Evolutionary conservation across 2,797 vertebrate genomes (phyloP).

Genomic region (Propithecus deckenii): DNA sequence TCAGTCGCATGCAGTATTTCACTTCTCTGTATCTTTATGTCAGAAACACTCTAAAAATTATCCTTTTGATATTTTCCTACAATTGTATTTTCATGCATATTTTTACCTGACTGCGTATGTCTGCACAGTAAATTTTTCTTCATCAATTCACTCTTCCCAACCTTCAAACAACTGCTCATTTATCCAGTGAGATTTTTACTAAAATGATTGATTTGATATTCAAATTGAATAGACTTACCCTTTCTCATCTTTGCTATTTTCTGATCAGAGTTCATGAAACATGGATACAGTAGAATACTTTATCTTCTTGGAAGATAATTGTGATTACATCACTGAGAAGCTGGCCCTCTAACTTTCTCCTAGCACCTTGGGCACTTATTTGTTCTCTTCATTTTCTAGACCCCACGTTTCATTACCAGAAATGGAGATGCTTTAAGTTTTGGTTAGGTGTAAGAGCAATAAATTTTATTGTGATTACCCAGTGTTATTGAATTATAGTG

Average conservation of each 20-base stretch:
- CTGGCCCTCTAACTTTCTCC: background rate
- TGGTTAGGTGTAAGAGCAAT: background rate
- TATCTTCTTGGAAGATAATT: background rate
- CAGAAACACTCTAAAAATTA: conserved; percentile 27
- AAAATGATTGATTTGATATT: background rate
- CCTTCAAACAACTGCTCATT: background rate
- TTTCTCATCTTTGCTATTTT: conserved; percentile 25
- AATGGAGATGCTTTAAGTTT: conserved; percentile 7
- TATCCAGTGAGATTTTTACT: conserved; percentile 32
- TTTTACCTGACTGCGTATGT: background rate
- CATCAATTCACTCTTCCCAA: background rate
- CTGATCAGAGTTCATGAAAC: background rate
- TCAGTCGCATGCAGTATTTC: conserved; percentile 25
- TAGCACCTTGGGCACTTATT: background rate
- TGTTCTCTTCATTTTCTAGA: background rate
- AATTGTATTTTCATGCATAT: conserved; percentile 10
- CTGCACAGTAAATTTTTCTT: conserved; percentile 18
- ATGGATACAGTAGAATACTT: background rate
- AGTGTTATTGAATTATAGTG: background rate
- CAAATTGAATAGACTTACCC: background rate
- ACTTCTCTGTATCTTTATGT: background rate
- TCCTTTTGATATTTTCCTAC: background rate
- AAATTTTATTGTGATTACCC: background rate
- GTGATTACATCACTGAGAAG: background rate
- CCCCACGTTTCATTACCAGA: background rate